phyloP scores from a whole-genome alignment of 2,888 invertebrate species.

The Conomelus anceps region DNA sequence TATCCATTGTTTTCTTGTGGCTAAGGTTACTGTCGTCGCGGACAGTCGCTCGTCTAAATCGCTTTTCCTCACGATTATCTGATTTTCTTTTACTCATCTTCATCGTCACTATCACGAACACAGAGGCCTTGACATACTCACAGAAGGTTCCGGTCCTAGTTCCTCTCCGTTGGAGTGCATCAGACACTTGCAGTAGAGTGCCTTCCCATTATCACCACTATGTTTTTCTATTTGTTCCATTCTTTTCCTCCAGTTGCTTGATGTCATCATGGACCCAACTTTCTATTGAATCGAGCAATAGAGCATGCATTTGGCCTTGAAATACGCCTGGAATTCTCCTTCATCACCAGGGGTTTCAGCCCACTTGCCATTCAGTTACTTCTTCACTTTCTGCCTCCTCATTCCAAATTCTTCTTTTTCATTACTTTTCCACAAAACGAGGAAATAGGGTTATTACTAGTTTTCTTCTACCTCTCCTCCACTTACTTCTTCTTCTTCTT shows the following conservation, averaged over 20 bases:
- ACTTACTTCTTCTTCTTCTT: no score
- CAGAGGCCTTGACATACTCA: background rate
- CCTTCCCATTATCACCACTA: background rate
- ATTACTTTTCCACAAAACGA: no score
- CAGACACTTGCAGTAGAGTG: background rate
- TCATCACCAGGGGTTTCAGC: background rate
- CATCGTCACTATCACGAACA: background rate
- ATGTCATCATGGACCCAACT: background rate
- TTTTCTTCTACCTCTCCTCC: no score
- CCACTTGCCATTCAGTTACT: no score
- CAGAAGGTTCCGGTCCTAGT: background rate
- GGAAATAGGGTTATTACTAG: no score
- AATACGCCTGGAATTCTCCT: background rate
- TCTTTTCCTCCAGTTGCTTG: background rate
- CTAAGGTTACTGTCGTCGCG: background rate
- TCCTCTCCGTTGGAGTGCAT: background rate
- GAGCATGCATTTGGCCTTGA: background rate
- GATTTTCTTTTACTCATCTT: background rate
- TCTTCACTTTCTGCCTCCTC: no score
- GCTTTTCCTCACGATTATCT: background rate
- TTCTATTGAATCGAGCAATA: background rate
- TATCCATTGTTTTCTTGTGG: background rate
- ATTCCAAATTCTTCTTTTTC: no score
- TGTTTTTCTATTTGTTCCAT: background rate
- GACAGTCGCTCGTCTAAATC: no score